Base-by-base conservation (phyloP, 2,113 vertebrate species). In the Phalacrocorax aristotelis region DNA sequence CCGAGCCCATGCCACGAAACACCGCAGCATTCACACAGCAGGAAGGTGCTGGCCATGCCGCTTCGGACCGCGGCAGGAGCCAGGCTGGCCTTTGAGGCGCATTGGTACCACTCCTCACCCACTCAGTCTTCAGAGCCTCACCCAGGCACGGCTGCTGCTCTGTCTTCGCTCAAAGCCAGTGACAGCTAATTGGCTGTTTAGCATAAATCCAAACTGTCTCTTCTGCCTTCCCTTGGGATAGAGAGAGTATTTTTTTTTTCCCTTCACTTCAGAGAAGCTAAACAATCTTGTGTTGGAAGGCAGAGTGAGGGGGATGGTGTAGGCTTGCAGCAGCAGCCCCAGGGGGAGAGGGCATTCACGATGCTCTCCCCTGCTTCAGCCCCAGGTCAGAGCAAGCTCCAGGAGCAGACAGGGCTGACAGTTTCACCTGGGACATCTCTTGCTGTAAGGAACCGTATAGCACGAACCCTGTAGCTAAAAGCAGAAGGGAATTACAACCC, bases 41-140 rank as follows among this genome's bases (percentile, higher is more conserved):
- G 48, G 18, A 69, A 55, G 48, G 46, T 26, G 60, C 69, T 27
- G 61, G 46, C 38, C 38, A 30, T 30, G 77, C 25, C 1, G 4
- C n/a, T 11, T 40, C 0, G 4, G 54, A 36, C 12, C 15, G 3
- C 0, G 5, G 5, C 0, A 0, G 42, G 40, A 75, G n/a, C 83
- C 69, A 27, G 46, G 6, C 4, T 4, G 18, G 30, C 54, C 48
- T 20, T 23, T 40, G 3, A 16, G n/a, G 54, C 52, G 22, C 38
- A 3, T 15, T 1, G 6, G 40, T 15, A 23, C 8, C 5, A 0
- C 9, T 55, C 25, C 42, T 49, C n/a, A 17, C 26, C 48, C 77
- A 36, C 48, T 23, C 48, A 4, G 2, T 49, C 49, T 36, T 32
- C 19, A n/a, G 48, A 40, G 34, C 69, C 20, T 81, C 52, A 32